A percentile compares a stretch with the other conserved stretches of the same genome.
phyloP scores from a whole-genome alignment of 2,888 invertebrate genomes.

The Netelia fuscicornis region DNA sequence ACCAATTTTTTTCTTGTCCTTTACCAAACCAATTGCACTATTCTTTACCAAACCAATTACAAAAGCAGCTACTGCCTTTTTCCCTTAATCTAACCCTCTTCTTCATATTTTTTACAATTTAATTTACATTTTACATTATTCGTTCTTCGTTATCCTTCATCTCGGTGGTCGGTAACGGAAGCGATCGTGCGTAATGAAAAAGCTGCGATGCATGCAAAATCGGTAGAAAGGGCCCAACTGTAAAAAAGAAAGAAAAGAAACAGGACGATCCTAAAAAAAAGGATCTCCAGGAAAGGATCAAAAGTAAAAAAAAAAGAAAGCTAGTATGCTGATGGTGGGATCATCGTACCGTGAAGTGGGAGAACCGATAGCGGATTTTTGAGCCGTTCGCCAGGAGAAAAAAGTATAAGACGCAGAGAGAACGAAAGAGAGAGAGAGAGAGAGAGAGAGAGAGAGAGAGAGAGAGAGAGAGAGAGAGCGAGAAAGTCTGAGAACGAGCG shows the following conservation, averaged over 20 bases:
- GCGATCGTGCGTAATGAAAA: no score
- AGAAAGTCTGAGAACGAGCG: not conserved
- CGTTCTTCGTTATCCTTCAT: no score
- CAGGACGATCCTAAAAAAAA: not conserved
- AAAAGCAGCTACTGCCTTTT: no score
- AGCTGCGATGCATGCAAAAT: no score
- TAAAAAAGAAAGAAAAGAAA: not conserved
- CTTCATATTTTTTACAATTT: no score
- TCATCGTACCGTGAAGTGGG: conserved; percentile 15
- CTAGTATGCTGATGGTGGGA: conserved; percentile 6
- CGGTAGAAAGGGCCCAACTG: not conserved
- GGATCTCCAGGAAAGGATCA: not conserved
- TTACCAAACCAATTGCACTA: no score
- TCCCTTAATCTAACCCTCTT: no score
- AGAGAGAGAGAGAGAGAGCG: conserved; percentile 10
- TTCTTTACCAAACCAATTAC: no score
- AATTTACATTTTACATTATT: no score
- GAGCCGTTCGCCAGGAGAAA: conserved; percentile 26
- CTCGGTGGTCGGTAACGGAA: no score
- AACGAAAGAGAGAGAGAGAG: not conserved
- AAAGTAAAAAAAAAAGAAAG: conserved; percentile 24
- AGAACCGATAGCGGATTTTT: conserved; percentile 11
- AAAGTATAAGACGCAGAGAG: conserved; percentile 2
- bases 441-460: not conserved
- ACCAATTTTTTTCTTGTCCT: no score